A percentile compares a stretch with the other conserved stretches of the same genome.
These are phyloP conservation scores for Hypothenemus hampei DNA, from an alignment of 1,140 invertebrate species.

Conservation along the genomic window DNA sequence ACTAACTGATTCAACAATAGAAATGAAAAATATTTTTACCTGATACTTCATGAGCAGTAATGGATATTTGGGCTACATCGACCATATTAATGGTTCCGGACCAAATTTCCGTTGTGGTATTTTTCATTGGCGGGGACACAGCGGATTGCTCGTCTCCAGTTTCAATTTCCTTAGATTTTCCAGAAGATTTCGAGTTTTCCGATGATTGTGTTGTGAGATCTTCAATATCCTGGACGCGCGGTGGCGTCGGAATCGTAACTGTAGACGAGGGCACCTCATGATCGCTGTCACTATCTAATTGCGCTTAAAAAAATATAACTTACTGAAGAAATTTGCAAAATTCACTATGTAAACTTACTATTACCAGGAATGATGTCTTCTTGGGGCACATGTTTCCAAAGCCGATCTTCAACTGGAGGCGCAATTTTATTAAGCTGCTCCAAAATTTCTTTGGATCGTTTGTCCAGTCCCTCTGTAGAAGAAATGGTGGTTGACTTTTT, in stretches of 20 bases:
- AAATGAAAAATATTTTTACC: slow-evolving; percentile 27
- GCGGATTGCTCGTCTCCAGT: slow-evolving; percentile 11
- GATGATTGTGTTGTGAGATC: slow-evolving; percentile 28
- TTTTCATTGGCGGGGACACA: slow-evolving; percentile 23
- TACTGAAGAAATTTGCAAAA: background rate
- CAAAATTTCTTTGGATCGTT: slow-evolving; percentile 44
- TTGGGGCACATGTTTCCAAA: slow-evolving; percentile 45
- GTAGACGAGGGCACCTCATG: slow-evolving; percentile 57
- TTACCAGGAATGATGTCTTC: slow-evolving; percentile 49
- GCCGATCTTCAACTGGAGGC: slow-evolving; percentile 40
- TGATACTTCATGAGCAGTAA: slow-evolving; percentile 71
- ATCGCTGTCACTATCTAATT: slow-evolving; percentile 53
- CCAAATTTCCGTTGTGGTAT: slow-evolving; percentile 54
- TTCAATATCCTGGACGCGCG: slow-evolving; percentile 36
- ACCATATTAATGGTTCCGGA: slow-evolving; percentile 84
- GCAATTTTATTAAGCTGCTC: slow-evolving; percentile 46
- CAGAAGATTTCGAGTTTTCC: slow-evolving; percentile 9
- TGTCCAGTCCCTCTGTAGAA: slow-evolving; percentile 42
- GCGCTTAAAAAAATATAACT: slow-evolving; percentile 11
- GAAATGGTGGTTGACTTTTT: slow-evolving; percentile 37
- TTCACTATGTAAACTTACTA: slow-evolving; percentile 9
- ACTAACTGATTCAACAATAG: background rate
- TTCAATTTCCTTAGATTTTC: background rate
- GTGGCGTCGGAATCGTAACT: slow-evolving; percentile 48
- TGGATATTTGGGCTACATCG: slow-evolving; percentile 84